phyloP scores from a whole-genome alignment of 30 jellyfish, hydroid and myxozoan species.

The Hydra vulgaris region DNA sequence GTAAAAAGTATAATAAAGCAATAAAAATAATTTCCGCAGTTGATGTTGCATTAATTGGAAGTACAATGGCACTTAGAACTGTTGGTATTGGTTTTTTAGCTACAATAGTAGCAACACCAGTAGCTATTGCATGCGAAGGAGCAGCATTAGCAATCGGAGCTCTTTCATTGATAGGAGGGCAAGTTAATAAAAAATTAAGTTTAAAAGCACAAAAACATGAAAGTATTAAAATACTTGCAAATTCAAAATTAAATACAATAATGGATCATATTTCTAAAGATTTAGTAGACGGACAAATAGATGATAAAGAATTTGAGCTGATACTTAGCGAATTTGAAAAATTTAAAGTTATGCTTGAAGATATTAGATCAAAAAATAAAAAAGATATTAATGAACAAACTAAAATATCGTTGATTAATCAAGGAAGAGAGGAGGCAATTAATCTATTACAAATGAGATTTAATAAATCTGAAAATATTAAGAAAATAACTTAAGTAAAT shows the following conservation, averaged over 20 bases:
- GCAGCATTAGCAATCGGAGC: not conserved
- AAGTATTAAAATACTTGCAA: not conserved
- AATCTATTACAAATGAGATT: not conserved
- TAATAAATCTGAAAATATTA: not conserved
- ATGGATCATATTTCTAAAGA: not conserved
- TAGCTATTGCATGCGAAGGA: not conserved
- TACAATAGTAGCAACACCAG: not conserved
- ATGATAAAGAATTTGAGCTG: not conserved
- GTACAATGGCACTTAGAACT: not conserved
- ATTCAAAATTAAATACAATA: constrained; percentile 3
- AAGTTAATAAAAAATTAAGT: not conserved
- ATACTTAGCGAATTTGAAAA: not conserved
- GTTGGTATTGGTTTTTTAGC: not conserved
- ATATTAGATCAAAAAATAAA: not conserved
- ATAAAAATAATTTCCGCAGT: not conserved
- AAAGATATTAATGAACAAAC: not conserved
- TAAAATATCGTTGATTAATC: not conserved
- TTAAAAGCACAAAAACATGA: constrained; percentile 9
- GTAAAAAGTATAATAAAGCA: not conserved
- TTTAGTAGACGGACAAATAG: not conserved
- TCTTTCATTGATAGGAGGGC: not conserved
- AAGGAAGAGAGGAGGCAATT: not conserved
- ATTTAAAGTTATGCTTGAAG: not conserved
- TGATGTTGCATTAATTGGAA: not conserved
- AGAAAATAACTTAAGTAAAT: no score